Evolutionary conservation across 2,888 invertebrate species (phyloP).

Genomic region (Scaptodrosophila latifasciaeformis): DNA sequence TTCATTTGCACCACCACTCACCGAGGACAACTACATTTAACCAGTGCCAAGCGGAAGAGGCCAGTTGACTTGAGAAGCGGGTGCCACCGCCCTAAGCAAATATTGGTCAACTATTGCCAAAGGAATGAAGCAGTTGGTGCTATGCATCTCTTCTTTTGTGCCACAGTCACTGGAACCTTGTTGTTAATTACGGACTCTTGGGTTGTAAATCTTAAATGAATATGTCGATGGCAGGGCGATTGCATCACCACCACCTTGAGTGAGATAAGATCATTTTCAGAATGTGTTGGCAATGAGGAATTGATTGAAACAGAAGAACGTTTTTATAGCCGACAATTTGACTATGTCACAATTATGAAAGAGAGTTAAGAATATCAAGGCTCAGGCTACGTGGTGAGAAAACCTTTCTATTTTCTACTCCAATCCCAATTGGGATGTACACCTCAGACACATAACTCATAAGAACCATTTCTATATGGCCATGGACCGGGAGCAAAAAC

Average conservation of each 20-base stretch:
- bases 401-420: constrained; percentile 53
- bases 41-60: constrained; percentile 25
- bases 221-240: constrained; percentile 31
- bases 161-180: constrained; percentile 42
- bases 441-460: not conserved
- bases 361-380: constrained; percentile 11
- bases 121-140: not conserved
- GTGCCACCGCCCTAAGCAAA: constrained; percentile 59
- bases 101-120: constrained; percentile 20
- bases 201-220: constrained; percentile 36
- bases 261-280: constrained; percentile 31
- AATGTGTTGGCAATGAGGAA: constrained; percentile 35
- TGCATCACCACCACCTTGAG: constrained; percentile 40
- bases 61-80: constrained; percentile 19
- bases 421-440: constrained; percentile 13
- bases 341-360: constrained; percentile 25
- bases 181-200: constrained; percentile 44
- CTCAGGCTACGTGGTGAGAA: not conserved
- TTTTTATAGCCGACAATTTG: constrained; percentile 38
- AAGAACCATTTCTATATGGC: constrained; percentile 26
- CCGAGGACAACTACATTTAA: constrained; percentile 55
- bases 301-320: constrained; percentile 14
- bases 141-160: not conserved
- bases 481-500: constrained; percentile 36
- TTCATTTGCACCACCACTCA: constrained; percentile 21